phyloP scores from a whole-genome alignment of 2,113 vertebrate species.

The Poeciliopsis turrubarensis region DNA sequence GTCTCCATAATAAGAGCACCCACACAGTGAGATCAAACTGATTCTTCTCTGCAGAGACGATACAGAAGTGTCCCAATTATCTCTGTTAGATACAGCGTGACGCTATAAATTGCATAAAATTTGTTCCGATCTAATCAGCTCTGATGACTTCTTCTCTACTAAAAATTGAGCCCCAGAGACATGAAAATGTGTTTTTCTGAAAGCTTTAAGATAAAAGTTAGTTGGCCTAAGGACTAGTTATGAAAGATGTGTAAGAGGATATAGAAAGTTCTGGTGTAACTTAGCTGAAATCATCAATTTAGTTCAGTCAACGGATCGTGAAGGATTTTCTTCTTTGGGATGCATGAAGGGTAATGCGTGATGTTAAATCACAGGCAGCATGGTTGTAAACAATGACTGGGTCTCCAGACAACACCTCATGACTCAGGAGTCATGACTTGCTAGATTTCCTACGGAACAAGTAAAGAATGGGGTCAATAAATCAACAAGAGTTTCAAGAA shows the following conservation, averaged over 20 bases:
- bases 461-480: not conserved
- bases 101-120: not conserved
- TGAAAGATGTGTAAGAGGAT: not conserved
- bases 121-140: not conserved
- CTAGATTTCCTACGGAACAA: slow-evolving; percentile 1
- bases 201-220: not conserved
- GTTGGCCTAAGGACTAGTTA: not conserved
- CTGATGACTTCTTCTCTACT: not conserved
- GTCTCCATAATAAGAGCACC: not conserved
- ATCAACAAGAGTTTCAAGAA: not conserved
- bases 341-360: slow-evolving; percentile 2
- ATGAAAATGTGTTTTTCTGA: not conserved
- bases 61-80: not conserved
- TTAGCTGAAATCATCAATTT: not conserved
- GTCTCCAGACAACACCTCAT: slow-evolving; percentile 43
- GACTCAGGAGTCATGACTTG: slow-evolving; percentile 24
- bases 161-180: not conserved
- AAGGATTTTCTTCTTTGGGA: not conserved
- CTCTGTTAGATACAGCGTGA: slow-evolving; percentile 2
- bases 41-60: not conserved
- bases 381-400: slow-evolving; percentile 31
- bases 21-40: not conserved
- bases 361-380: slow-evolving; percentile 53
- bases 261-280: not conserved
- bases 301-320: slow-evolving; percentile 8